These are phyloP conservation scores for Drosophila busckii DNA, from an alignment of 1,140 invertebrate genomes.

Conservation along the genomic window DNA sequence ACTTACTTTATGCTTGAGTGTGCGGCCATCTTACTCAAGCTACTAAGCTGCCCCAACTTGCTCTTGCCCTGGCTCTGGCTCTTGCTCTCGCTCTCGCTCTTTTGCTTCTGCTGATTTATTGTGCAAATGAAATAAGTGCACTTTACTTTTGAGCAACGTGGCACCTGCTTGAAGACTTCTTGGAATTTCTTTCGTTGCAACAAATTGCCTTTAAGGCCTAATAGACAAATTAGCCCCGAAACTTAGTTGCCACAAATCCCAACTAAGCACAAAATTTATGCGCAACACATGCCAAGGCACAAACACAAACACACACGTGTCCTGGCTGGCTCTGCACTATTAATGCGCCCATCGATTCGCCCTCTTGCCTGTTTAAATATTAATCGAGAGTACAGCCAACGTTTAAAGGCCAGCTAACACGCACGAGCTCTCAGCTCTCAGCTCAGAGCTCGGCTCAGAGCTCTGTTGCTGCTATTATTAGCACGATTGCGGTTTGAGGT, in stretches of 20 bases:
- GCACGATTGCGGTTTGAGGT: constrained; percentile 8
- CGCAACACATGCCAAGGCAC: too few species aligned
- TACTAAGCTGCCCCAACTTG: too few species aligned
- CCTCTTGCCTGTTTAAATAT: constrained; percentile 49
- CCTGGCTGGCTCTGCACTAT: constrained; percentile 28
- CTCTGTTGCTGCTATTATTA: constrained; percentile 24
- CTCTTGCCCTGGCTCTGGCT: background rate
- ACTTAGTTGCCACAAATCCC: too few species aligned
- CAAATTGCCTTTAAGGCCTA: too few species aligned
- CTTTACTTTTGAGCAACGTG: constrained; percentile 15
- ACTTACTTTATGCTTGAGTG: too few species aligned
- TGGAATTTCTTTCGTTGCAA: background rate
- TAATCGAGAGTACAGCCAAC: constrained; percentile 35
- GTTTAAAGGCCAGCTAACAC: constrained; percentile 20
- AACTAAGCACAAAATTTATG: too few species aligned
- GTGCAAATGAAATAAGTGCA: constrained; percentile 58
- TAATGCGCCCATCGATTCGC: constrained; percentile 60
- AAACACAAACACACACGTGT: constrained; percentile 16
- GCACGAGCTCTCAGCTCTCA: too few species aligned
- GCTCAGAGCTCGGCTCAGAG: too few species aligned
- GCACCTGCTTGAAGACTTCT: constrained; percentile 3
- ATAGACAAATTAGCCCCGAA: too few species aligned
- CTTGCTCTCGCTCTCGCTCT: background rate
- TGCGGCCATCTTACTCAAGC: too few species aligned
- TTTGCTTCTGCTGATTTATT: constrained; percentile 45